Base-by-base conservation (phyloP, 2,888 invertebrate species). In the Pristionchus fissidentatus region DNA sequence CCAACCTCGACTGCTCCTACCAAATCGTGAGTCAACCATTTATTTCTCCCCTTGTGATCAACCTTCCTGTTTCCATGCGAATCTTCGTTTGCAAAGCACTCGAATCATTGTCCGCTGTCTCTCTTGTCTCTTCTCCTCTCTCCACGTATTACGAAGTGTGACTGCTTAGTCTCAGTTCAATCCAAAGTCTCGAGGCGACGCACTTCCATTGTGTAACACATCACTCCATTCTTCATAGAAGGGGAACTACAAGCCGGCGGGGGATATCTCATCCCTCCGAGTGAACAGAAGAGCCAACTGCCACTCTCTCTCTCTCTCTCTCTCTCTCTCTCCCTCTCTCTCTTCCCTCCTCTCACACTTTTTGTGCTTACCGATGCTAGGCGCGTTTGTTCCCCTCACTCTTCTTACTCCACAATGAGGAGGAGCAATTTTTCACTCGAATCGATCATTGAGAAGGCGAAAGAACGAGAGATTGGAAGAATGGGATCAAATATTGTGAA, bases 31-130 rank as follows among this genome's bases (percentile, higher is more conserved):
- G 79, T 79, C 19, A 84, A n/a, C n/a, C n/a, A n/a, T 55, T 32
- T 83, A 49, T 70, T 82, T 46, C 84, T 85, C 57, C 84, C 84
- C 32, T 84, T 85, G 3, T 86, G 84, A 26, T 82, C 83, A 77
- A 49, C 49, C 32, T 77, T 77, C 75, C 35, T 79, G 79, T 79
- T 43, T 79, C 79, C 79, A 79, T 79, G 79, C 22, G 57, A 38
- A 43, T 38, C 79, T 79, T 79, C 79, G 79, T 79, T 79, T 79
- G 57, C 79, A 57, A 81, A 66, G 66, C 81, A 62, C 81, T 66
- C 15, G 62, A 81, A 55, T 81, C 81, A 15, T 32, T 57, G 26
- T 43, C 55, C 38, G 41, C 43, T 70, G 38, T 57, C 57, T 79
- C 57, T 81, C 49, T 57, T 22, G 55, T 41, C 29, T 81, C 35